Conservation (phyloP, 2,888 invertebrate species). For the Pachycephus smyrnensis region DNA sequence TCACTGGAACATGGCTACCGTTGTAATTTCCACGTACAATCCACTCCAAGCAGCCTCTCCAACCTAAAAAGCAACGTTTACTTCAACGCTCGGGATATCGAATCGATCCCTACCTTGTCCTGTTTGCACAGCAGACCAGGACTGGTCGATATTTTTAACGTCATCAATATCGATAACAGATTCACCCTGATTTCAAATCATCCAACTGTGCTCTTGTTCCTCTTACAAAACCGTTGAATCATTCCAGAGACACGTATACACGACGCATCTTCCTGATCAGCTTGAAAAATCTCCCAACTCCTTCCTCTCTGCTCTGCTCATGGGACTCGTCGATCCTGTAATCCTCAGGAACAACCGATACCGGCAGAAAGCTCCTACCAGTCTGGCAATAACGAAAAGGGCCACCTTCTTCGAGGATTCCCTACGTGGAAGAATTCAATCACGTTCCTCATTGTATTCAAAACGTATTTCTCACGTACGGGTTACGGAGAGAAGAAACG, state of each 20-base stretch:
- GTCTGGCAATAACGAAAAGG: no score
- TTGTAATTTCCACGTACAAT: neutral
- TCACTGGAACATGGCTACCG: neutral
- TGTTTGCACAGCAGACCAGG: neutral
- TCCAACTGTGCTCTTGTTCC: neutral
- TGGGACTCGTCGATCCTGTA: neutral
- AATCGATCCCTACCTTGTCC: neutral
- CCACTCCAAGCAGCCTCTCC: neutral
- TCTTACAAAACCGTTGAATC: neutral
- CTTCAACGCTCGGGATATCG: neutral
- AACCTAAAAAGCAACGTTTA: neutral
- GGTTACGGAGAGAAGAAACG: neutral
- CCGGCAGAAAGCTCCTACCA: neutral
- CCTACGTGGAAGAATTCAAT: neutral
- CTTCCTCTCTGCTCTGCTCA: neutral
- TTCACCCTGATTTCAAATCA: neutral
- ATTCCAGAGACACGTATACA: neutral
- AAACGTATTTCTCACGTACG: neutral
- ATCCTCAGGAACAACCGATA: neutral
- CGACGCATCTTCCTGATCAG: neutral
- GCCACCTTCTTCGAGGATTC: neutral
- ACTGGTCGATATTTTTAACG: constrained; percentile 15
- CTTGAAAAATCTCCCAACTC: neutral
- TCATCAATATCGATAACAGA: constrained; percentile 19
- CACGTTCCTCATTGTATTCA: neutral